Evolutionary conservation across 2,888 invertebrate genomes (phyloP).

Genomic region (Lithophane leautieri): DNA sequence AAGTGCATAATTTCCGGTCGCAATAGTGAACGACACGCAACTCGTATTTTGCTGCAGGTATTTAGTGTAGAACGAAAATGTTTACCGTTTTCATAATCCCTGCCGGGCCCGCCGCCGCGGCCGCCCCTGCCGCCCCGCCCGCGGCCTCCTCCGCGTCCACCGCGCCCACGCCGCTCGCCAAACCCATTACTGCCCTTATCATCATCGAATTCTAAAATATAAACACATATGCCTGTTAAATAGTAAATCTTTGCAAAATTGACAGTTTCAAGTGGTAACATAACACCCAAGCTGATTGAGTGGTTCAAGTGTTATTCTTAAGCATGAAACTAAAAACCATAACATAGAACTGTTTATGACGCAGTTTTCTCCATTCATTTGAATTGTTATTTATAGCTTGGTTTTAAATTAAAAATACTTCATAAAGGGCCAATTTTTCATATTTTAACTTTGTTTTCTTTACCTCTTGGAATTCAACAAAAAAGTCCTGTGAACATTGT

Average conservation of each 20-base stretch:
- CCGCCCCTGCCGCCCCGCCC: conserved; percentile 80
- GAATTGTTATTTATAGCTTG: not conserved
- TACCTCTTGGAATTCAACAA: not conserved
- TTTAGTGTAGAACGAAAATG: not conserved
- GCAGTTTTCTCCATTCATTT: not conserved
- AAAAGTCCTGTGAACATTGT: no score
- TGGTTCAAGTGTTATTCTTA: conserved; percentile 16
- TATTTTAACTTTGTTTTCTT: not conserved
- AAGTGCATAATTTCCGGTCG: conserved; percentile 36
- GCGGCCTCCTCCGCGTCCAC: conserved; percentile 80
- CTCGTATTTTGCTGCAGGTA: not conserved
- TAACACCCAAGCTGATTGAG: conserved; percentile 14
- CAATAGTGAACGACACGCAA: conserved; percentile 16
- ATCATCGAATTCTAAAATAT: conserved; percentile 64
- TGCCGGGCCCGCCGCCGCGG: conserved; percentile 80
- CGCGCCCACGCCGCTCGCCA: conserved; percentile 81
- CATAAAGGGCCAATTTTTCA: not conserved
- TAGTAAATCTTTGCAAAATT: not conserved
- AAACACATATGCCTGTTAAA: conserved; percentile 11
- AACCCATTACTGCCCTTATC: conserved; percentile 79
- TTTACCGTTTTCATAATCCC: conserved; percentile 75
- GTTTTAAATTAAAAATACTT: not conserved
- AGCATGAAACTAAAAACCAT: not conserved
- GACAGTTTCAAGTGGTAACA: conserved; percentile 31
- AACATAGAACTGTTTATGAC: not conserved